A percentile compares a stretch with the other conserved stretches of the same genome.
phyloP scores from a whole-genome alignment of 2,113 vertebrate genomes.

The Mystacornis crossleyi region DNA sequence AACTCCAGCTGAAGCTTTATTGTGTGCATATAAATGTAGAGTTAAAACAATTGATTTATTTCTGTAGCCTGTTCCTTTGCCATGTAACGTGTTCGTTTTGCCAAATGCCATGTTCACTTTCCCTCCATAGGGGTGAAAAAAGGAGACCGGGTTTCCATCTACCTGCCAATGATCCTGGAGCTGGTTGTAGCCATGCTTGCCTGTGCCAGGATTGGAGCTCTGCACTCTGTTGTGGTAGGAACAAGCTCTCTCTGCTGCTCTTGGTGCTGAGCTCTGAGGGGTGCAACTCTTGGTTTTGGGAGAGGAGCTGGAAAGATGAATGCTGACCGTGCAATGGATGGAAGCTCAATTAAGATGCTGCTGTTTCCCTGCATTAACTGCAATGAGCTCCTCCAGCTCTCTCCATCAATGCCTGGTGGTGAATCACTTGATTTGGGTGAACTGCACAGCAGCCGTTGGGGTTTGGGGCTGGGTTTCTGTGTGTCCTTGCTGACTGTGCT shows the following conservation, averaged over 20 bases:
- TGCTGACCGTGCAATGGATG: background rate
- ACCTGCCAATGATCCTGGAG: constrained; percentile 97
- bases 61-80: background rate
- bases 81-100: accelerated
- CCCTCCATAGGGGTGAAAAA: constrained; percentile 84
- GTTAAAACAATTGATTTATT: background rate
- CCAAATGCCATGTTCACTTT: background rate
- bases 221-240: constrained; percentile 95
- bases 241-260: background rate
- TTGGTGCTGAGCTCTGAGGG: background rate
- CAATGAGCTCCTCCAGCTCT: background rate
- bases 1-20: background rate
- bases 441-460: background rate
- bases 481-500: background rate
- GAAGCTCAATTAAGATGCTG: background rate
- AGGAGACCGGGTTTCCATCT: constrained; percentile 91
- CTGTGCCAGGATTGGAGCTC: constrained; percentile 90
- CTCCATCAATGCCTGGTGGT: background rate
- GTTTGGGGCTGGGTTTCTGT: background rate
- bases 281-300: background rate
- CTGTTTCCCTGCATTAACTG: background rate
- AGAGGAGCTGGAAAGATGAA: background rate
- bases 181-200: constrained; percentile 95
- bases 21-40: background rate
- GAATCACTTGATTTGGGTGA: background rate